Conservation (phyloP, 1,140 invertebrate genomes). For the Elymnias hypermnestra region DNA sequence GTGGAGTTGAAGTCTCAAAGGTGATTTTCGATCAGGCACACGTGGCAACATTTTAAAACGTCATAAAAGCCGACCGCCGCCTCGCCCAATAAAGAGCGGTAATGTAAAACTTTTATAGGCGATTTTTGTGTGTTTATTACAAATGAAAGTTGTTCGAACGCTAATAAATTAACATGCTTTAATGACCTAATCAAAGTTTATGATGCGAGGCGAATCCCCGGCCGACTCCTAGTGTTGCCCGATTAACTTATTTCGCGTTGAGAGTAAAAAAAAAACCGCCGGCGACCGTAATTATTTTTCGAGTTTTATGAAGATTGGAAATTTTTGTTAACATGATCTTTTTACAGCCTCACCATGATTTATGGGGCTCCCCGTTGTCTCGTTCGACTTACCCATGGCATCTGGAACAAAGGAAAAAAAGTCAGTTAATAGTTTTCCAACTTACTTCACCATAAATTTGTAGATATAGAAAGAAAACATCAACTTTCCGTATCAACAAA, state of each 20-base stretch:
- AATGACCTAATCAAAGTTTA: conserved; percentile 76
- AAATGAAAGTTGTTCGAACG: conserved; percentile 57
- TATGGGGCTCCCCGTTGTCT: conserved; percentile 48
- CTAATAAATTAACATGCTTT: conserved; percentile 73
- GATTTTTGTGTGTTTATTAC: conserved; percentile 48
- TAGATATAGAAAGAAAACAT: too few relatives aligned
- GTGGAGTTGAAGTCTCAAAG: conserved; percentile 20
- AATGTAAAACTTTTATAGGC: conserved; percentile 35
- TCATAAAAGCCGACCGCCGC: conserved; percentile 27
- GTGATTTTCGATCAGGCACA: conserved; percentile 60
- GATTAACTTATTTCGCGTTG: conserved; percentile 67
- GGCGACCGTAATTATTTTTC: conserved; percentile 62
- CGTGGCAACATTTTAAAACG: conserved; percentile 32
- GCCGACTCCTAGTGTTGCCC: conserved; percentile 69
- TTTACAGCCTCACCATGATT: conserved; percentile 52
- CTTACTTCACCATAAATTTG: too few relatives aligned
- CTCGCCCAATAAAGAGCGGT: conserved; percentile 28
- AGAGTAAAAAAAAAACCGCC: conserved; percentile 43
- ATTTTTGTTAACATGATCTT: conserved; percentile 65
- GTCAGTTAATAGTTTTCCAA: conserved; percentile 9
- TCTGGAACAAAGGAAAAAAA: conserved; percentile 77
- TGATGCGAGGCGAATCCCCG: conserved; percentile 68
- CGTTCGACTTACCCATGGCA: conserved; percentile 77
- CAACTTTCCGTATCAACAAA: too few relatives aligned
- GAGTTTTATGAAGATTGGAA: conserved; percentile 73